Evolutionary conservation across 64 coral and sea anemone genomes (phyloP), one percentile per base, ranked within the genome.

Genomic region (Orbicella faveolata): DNA sequence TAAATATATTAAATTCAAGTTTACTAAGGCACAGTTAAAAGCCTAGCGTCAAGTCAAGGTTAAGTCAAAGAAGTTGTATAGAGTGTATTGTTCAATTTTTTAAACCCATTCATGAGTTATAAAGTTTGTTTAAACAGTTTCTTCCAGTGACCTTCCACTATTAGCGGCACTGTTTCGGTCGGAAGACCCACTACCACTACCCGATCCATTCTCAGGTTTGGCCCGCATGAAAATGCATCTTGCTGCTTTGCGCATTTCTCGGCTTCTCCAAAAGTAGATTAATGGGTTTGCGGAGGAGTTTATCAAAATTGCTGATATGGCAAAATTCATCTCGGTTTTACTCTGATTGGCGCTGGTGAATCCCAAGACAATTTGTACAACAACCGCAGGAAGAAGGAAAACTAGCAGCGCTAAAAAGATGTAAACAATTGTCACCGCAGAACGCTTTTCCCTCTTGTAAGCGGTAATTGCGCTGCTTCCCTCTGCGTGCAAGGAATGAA

Each of bases 181-280:
- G 6, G 57, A 59, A 36, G 79, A 82, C 7, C 55, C 61, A 18
- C 26, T 59, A 14, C 34, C 18, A 36, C 55, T 20, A 17, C 35
- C 6, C 41, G 20, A 34, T 44, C 18, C 62, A 59, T 62, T 65
- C 4, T 70, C 25, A 67, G 25, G 36, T 65, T 20, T 21, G 34
- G 61, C 2, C 35, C 61, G 61, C 2, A 83, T 21, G 13, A 83
- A 67, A 36, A 83, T 61, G 0, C 1, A 5, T 9, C 61, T 11
- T 34, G 80, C 80, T 67, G 80, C 80, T 23, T 70, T 83, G 35
- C 89, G 69, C 48, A 90, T 90, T 30, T 90, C 89, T 75, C 36
- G 52, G 44, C 79, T 90, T 2, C 89, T 79, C 89, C 89, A 90
- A 41, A 90, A 90, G 73, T 90, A 90, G 20, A 90, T 90, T 6